Evolutionary conservation across 1,140 invertebrate genomes (phyloP).

Genomic region (Anagrus nilaparvatae): DNA sequence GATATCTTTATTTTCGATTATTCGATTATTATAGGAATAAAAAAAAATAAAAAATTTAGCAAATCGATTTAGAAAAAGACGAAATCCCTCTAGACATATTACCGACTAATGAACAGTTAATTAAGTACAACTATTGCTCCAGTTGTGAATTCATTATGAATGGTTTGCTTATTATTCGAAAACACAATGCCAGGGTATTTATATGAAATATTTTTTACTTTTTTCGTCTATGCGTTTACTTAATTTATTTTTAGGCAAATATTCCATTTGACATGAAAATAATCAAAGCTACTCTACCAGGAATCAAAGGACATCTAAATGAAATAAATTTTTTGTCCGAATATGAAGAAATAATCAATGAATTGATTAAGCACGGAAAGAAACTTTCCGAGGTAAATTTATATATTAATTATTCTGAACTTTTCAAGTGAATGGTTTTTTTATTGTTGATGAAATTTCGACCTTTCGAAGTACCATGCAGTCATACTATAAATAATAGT

Average conservation of each 20-base stretch:
- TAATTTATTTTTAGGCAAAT: constrained; percentile 1
- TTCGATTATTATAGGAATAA: too few species aligned
- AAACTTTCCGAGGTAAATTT: constrained; percentile 11
- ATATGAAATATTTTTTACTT: background rate
- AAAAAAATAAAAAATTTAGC: too few species aligned
- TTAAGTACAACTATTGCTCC: too few species aligned
- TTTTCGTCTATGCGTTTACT: constrained; percentile 2
- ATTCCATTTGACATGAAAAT: constrained; percentile 4
- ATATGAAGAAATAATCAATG: constrained; percentile 10
- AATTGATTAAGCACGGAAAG: constrained; percentile 8
- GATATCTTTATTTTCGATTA: background rate
- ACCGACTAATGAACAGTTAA: too few species aligned
- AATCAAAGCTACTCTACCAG: constrained; percentile 3
- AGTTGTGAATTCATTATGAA: constrained; percentile 13
- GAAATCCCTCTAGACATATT: too few species aligned
- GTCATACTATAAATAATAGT: background rate
- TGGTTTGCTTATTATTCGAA: too few species aligned
- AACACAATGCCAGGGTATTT: constrained; percentile 6
- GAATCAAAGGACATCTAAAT: background rate
- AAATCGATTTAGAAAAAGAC: too few species aligned
- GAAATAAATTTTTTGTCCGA: constrained; percentile 10
- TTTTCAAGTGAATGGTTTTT: too few species aligned
- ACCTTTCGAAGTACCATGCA: too few species aligned
- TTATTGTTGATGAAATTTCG: too few species aligned
- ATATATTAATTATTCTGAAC: too few species aligned